Conservation (phyloP, 2,113 vertebrate genomes). For the Ploceus nigricollis region DNA sequence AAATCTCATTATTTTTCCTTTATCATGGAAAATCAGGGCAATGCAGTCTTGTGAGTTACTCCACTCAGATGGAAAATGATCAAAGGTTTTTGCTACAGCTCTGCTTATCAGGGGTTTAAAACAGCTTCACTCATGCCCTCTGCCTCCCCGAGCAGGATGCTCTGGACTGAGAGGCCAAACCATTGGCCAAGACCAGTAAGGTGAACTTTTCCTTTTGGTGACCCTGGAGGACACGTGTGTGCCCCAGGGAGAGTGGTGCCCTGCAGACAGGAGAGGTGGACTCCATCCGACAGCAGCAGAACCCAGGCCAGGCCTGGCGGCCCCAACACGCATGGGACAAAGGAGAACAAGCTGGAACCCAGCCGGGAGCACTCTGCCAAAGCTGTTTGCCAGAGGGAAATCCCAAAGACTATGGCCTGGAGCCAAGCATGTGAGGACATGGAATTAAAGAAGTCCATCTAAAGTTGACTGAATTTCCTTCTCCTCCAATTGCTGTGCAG, state of each 20-base stretch:
- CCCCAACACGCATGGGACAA: not conserved
- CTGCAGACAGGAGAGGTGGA: not conserved
- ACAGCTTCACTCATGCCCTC: not conserved
- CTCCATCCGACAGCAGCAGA: not conserved
- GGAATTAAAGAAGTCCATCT: not conserved
- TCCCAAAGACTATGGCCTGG: slow-evolving; percentile 24
- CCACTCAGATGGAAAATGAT: not conserved
- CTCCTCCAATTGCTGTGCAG: not conserved
- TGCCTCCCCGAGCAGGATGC: not conserved
- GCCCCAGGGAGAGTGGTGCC: not conserved
- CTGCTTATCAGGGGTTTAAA: not conserved
- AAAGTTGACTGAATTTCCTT: not conserved
- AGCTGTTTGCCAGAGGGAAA: slow-evolving; percentile 34
- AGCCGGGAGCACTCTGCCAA: slow-evolving; percentile 28
- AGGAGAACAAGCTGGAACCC: slow-evolving; percentile 12
- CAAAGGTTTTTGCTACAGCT: not conserved
- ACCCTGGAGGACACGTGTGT: accelerated
- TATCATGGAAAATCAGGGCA: not conserved
- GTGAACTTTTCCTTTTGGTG: not conserved
- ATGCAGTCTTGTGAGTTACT: not conserved
- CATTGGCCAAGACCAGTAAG: not conserved
- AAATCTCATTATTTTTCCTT: not conserved
- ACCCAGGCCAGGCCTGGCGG: not conserved
- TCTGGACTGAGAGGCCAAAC: not conserved
- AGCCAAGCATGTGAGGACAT: slow-evolving; percentile 4